Evolutionary conservation across 2,888 invertebrate species (phyloP).

Genomic region (Drosophila diplacantha): DNA sequence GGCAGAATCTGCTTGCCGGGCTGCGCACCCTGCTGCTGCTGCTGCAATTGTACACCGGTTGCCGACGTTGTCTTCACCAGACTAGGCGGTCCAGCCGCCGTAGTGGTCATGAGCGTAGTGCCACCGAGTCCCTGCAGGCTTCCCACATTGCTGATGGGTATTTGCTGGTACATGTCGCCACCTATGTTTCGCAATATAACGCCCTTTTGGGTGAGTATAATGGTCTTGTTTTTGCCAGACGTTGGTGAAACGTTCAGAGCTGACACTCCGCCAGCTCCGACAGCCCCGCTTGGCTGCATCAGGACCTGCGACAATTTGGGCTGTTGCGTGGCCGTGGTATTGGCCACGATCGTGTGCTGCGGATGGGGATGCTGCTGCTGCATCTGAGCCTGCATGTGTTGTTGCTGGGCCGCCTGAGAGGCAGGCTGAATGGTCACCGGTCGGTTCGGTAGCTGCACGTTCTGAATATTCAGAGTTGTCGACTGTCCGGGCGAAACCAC

Average conservation of each 20-base stretch:
- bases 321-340: slow-evolving; percentile 76
- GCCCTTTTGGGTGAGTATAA: slow-evolving; percentile 77
- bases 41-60: slow-evolving; percentile 68
- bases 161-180: slow-evolving; percentile 77
- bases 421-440: slow-evolving; percentile 77
- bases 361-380: slow-evolving; percentile 76
- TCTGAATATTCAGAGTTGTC: slow-evolving; percentile 76
- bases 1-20: slow-evolving; percentile 73
- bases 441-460: slow-evolving; percentile 76
- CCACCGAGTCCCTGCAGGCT: slow-evolving; percentile 71
- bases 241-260: slow-evolving; percentile 67
- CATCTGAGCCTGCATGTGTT: slow-evolving; percentile 76
- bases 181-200: slow-evolving; percentile 77
- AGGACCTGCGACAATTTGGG: slow-evolving; percentile 77
- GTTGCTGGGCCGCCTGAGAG: slow-evolving; percentile 77
- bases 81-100: slow-evolving; percentile 75
- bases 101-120: slow-evolving; percentile 74
- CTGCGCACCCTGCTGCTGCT: slow-evolving; percentile 67
- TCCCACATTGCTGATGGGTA: slow-evolving; percentile 77
- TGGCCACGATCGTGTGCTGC: slow-evolving; percentile 76
- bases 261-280: slow-evolving; percentile 44
- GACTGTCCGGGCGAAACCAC: slow-evolving; percentile 58
- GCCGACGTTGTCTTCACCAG: slow-evolving; percentile 74
- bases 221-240: slow-evolving; percentile 76
- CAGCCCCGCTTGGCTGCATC: slow-evolving; percentile 71